Evolutionary conservation across 1,140 invertebrate species (phyloP).

Genomic region (Sarcophaga bullata): DNA sequence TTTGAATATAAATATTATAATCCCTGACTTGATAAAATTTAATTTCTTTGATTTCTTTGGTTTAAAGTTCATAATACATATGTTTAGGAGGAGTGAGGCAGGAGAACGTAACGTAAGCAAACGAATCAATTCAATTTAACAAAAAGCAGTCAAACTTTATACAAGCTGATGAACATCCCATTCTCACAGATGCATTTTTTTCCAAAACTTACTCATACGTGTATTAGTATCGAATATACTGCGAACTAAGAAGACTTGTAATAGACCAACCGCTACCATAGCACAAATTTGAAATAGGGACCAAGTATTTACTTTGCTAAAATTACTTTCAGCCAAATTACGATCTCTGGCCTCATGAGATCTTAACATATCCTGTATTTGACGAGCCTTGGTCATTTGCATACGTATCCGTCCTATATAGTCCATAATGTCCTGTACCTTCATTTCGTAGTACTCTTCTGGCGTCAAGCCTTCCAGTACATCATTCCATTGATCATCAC

Average conservation of each 20-base stretch:
- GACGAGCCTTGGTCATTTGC: slow-evolving; percentile 72
- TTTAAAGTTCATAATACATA: background rate
- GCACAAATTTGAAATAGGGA: slow-evolving; percentile 76
- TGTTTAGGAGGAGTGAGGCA: background rate
- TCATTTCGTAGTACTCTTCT: slow-evolving; percentile 72
- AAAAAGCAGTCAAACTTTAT: too few relatives aligned
- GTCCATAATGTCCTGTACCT: slow-evolving; percentile 74
- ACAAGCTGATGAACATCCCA: background rate
- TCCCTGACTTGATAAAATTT: slow-evolving; percentile 13
- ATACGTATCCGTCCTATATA: slow-evolving; percentile 71
- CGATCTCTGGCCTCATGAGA: slow-evolving; percentile 81
- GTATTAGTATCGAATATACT: slow-evolving; percentile 77
- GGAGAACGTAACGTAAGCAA: background rate
- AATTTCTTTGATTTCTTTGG: background rate
- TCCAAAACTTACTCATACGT: slow-evolving; percentile 68
- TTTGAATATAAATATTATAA: slow-evolving; percentile 21
- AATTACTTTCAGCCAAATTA: slow-evolving; percentile 81
- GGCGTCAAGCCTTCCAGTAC: slow-evolving; percentile 62
- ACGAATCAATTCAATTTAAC: background rate
- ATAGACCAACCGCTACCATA: slow-evolving; percentile 76
- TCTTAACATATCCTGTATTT: slow-evolving; percentile 78
- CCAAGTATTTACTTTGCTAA: slow-evolving; percentile 77
- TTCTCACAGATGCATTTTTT: slow-evolving; percentile 63
- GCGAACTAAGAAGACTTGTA: slow-evolving; percentile 75
- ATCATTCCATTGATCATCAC: slow-evolving; percentile 69